Base-by-base conservation (phyloP, 1,140 invertebrate species). In the Bombus difficillimus region DNA sequence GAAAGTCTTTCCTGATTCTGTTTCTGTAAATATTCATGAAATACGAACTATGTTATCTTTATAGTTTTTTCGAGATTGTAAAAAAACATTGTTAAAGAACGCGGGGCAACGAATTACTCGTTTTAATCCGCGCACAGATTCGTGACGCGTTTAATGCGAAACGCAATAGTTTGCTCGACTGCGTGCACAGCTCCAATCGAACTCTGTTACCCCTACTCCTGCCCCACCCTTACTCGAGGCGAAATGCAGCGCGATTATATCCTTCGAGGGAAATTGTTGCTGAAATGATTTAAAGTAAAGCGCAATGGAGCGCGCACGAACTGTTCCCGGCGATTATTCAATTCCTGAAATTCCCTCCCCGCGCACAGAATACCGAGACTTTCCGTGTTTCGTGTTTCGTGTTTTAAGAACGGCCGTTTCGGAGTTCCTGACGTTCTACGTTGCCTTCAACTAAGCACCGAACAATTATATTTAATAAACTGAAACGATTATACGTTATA, bases 241-340 rank as follows among this genome's bases (percentile, higher is more conserved):
- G 75, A 83, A 83, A 78, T 43, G 74, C 62, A 39, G 47, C 47
- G 47, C 75, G 74, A 78, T 83, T 83, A 83, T 78, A 83, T 68
- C 74, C 71, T 62, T 73, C 47, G 28, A n/a, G 66, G 75, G 64
- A 83, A 83, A 83, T 83, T 83, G 82, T 83, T 78, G 74, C 75
- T 69, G 75, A 83, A 83, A 83, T 83, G 82, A 83, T 83, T 83
- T 83, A 83, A 75, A 83, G 82, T 78, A 83, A 83, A 71, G 82
- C 43, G 82, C 82, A 78, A 83, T 78, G 82, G 75, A 83, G 66
- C 47, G 59, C 64, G 74, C 64, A 59, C 57, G 47, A 83, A 83
- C 82, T 69, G 32, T 69, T 76, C 82, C 47, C 47, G 37, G 75
- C 34, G 82, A 83, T 83, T 83, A 83, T 83, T 83, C 82, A 78